A percentile compares a stretch with the other conserved stretches of the same genome.
Evolutionary conservation across 2,797 vertebrate genomes (phyloP).

Genomic region (Gambelia wislizenii): DNA sequence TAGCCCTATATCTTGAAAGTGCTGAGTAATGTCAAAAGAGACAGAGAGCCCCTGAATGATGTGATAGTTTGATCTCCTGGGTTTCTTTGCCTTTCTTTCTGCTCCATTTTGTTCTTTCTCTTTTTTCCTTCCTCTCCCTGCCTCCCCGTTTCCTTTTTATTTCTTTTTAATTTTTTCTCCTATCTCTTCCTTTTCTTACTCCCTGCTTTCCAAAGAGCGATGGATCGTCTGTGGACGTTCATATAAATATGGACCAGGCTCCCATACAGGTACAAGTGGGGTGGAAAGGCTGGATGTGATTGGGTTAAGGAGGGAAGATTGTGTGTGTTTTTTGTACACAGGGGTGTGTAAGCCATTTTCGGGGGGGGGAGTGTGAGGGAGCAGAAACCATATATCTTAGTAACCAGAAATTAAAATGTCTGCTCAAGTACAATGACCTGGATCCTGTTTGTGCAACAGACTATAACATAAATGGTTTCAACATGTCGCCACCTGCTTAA

Average conservation of each 20-base stretch:
- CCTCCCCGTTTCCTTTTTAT: accelerated
- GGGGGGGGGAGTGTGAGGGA: background rate
- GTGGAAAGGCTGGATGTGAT: slow-evolving; percentile 42
- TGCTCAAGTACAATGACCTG: too few species aligned
- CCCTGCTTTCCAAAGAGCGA: slow-evolving; percentile 71
- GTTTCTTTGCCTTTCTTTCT: slow-evolving; percentile 2
- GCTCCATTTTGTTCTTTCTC: slow-evolving; percentile 22
- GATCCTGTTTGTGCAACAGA: too few species aligned
- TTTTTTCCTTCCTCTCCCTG: background rate
- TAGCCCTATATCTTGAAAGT: background rate
- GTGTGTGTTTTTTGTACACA: background rate
- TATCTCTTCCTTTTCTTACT: slow-evolving; percentile 52
- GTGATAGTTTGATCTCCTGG: background rate
- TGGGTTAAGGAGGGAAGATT: background rate
- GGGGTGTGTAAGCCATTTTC: background rate
- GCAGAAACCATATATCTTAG: background rate
- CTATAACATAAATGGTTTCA: too few species aligned
- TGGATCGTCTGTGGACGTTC: slow-evolving; percentile 90
- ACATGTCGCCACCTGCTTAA: too few species aligned
- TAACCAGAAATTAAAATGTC: too few species aligned
- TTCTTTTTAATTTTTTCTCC: background rate
- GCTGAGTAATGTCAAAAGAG: too few species aligned
- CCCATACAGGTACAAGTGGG: slow-evolving; percentile 78
- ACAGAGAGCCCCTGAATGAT: background rate
- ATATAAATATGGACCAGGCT: slow-evolving; percentile 90